Conservation (phyloP, 64 coral and sea anemone genomes). For the Hydrozoanthus tunicans region DNA sequence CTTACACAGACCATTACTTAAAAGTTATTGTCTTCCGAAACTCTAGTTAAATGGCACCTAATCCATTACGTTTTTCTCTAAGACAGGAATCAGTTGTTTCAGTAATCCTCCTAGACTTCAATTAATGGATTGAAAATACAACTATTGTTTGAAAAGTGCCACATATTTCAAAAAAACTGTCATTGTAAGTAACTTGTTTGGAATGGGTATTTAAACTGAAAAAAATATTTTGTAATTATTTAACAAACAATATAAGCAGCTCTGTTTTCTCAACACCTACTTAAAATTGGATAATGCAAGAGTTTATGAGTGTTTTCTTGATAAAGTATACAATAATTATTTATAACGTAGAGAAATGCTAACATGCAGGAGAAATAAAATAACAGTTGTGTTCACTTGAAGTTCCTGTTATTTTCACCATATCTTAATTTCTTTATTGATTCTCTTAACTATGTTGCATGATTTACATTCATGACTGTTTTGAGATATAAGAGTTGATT, state of each 20-base stretch:
- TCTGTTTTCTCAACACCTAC: slow-evolving; percentile 10
- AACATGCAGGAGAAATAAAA: slow-evolving; percentile 22
- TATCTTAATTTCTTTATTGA: too few species aligned
- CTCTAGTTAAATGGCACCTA: too few species aligned
- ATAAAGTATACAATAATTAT: neutral
- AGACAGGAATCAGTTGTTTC: too few species aligned
- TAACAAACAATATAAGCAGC: neutral
- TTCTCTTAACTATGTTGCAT: too few species aligned
- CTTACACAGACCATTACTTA: too few species aligned
- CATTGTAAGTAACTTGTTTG: neutral
- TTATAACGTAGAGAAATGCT: slow-evolving; percentile 29
- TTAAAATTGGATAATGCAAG: neutral
- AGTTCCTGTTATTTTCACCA: too few species aligned
- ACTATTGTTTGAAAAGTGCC: neutral
- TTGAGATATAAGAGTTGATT: too few species aligned
- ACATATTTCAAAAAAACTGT: neutral
- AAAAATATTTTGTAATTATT: slow-evolving; percentile 56
- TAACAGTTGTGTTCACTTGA: neutral
- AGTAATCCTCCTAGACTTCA: neutral
- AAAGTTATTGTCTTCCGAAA: too few species aligned
- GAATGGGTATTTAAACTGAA: slow-evolving; percentile 53
- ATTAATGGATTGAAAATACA: neutral
- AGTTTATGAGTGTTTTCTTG: slow-evolving; percentile 13
- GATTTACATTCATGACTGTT: too few species aligned
- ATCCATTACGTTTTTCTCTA: too few species aligned